phyloP scores from a whole-genome alignment of 1,140 invertebrate species.

The Drosophila punjabiensis region DNA sequence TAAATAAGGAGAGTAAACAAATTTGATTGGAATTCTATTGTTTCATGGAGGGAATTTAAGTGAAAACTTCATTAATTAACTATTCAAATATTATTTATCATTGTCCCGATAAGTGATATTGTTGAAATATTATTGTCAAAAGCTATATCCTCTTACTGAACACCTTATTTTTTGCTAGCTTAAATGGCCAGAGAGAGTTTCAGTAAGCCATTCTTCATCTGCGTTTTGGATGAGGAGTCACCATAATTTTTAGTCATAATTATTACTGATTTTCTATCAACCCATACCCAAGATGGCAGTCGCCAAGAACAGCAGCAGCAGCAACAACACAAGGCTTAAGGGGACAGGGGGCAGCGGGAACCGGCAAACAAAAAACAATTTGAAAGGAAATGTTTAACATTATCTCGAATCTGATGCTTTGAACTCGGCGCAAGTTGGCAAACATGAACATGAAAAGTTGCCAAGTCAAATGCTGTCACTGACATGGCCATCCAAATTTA shows the following conservation, averaged over 20 bases:
- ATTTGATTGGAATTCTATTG: background rate
- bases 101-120: background rate
- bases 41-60: background rate
- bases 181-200: slow-evolving; percentile 15
- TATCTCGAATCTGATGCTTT: slow-evolving; percentile 80
- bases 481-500: slow-evolving; percentile 82
- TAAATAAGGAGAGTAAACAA: slow-evolving; percentile 1
- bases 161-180: background rate
- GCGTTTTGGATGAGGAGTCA: slow-evolving; percentile 10
- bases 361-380: slow-evolving; percentile 60
- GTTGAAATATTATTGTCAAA: background rate
- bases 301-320: slow-evolving; percentile 17
- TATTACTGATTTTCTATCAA: slow-evolving; percentile 59
- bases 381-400: slow-evolving; percentile 80
- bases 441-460: slow-evolving; percentile 70
- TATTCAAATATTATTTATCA: background rate
- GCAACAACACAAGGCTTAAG: slow-evolving; percentile 3
- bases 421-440: slow-evolving; percentile 75
- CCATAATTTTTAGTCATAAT: slow-evolving; percentile 55
- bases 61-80: background rate
- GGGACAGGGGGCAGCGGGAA: slow-evolving; percentile 5
- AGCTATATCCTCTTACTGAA: slow-evolving; percentile 5
- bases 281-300: slow-evolving; percentile 42
- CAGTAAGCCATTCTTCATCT: slow-evolving; percentile 27
- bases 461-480: slow-evolving; percentile 77